These are phyloP conservation scores for Saxicola maurus DNA, from an alignment of 2,797 vertebrate species.

Conservation along the genomic window DNA sequence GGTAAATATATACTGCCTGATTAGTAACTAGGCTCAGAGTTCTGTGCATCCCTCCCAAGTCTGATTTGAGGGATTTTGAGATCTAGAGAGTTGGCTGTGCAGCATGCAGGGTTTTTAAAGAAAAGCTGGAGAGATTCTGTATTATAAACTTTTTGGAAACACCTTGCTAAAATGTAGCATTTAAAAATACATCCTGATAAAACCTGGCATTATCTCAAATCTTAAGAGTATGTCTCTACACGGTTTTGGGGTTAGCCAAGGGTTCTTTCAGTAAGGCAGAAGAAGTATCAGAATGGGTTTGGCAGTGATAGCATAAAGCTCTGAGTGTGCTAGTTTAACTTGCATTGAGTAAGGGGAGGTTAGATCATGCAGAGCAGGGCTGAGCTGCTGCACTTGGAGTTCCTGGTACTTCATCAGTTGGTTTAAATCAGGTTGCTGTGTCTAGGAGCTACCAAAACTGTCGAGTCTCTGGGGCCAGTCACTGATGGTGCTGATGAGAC, in stretches of 20 bases:
- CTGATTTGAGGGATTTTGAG: not conserved
- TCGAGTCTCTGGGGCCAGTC: not conserved
- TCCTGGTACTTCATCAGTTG: not conserved
- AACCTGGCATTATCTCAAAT: not conserved
- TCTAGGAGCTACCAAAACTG: not conserved
- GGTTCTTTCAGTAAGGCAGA: not conserved
- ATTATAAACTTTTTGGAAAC: not conserved
- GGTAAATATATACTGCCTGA: not conserved
- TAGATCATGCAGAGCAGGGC: not conserved
- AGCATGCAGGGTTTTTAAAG: not conserved
- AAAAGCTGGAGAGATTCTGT: not conserved
- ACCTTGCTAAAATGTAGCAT: not conserved
- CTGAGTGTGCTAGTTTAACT: not conserved
- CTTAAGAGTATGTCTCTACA: not conserved
- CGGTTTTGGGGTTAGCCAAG: not conserved
- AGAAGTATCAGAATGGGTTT: not conserved
- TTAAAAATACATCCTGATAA: not conserved
- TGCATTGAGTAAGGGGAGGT: not conserved
- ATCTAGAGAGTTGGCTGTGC: not conserved
- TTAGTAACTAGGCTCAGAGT: not conserved
- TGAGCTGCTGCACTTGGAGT: not conserved
- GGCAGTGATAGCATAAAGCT: not conserved
- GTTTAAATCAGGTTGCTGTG: not conserved
- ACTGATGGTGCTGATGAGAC: not conserved
- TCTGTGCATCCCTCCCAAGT: not conserved